phyloP scores from a whole-genome alignment of 2,113 vertebrate species.

The Cervus canadensis region DNA sequence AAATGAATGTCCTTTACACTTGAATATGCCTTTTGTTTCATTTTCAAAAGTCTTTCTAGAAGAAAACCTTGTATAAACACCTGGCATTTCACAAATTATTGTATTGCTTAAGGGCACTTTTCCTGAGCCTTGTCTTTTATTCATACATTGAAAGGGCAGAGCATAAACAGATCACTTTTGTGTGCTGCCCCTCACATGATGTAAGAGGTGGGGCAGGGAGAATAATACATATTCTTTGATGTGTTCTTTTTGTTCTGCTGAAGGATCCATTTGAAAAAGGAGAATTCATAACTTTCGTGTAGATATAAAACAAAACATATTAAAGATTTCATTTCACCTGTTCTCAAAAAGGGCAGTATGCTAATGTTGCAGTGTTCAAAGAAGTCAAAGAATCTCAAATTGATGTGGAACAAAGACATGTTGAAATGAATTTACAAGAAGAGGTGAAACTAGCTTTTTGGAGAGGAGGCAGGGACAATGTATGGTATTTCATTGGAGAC shows the following conservation, averaged over 20 bases:
- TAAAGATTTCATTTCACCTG: conserved; percentile 1
- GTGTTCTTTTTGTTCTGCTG: conserved; percentile 13
- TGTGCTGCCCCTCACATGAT: not conserved
- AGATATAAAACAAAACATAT: not conserved
- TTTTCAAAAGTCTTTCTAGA: conserved; percentile 58
- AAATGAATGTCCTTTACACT: conserved; percentile 56
- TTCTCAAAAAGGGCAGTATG: not conserved
- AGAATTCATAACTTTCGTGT: not conserved
- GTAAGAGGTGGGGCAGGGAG: not conserved
- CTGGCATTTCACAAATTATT: conserved; percentile 72
- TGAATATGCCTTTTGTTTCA: conserved; percentile 67
- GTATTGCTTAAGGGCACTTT: conserved; percentile 58
- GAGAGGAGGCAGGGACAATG: rapidly evolving
- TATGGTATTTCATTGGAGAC: not conserved
- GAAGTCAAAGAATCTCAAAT: not conserved
- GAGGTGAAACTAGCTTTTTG: not conserved
- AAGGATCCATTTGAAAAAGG: not conserved
- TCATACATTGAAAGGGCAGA: conserved; percentile 58
- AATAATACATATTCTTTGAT: not conserved
- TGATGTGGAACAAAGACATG: not conserved
- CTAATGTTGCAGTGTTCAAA: not conserved
- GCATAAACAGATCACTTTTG: conserved; percentile 30
- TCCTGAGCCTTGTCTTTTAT: conserved; percentile 52
- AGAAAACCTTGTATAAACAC: conserved; percentile 58
- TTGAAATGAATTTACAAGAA: not conserved